Evolutionary conservation across 2,888 invertebrate genomes (phyloP).

Genomic region (Caenorhabditis drosophilae): DNA sequence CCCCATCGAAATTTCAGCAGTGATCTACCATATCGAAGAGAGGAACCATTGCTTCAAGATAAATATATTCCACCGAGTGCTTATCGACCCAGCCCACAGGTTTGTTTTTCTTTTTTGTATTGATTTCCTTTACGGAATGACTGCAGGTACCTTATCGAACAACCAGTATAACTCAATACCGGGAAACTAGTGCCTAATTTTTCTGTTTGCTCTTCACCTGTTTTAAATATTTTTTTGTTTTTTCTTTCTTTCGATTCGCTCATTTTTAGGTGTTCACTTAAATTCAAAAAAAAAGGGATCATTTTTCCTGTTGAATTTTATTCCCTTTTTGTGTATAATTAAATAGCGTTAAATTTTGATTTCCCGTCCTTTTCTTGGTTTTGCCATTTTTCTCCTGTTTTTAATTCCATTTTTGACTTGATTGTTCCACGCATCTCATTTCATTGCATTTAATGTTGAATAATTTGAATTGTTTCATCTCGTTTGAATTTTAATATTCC

Average conservation of each 20-base stretch:
- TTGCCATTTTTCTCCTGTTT: too few species aligned
- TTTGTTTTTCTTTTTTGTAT: not conserved
- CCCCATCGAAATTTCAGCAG: conserved; percentile 28
- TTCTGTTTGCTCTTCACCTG: conserved; percentile 3
- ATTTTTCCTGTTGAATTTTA: too few species aligned
- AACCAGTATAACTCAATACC: conserved; percentile 45
- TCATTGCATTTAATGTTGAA: too few species aligned
- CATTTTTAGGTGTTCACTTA: too few species aligned
- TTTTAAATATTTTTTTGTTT: conserved; percentile 9
- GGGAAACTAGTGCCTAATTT: conserved; percentile 54
- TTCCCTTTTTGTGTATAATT: too few species aligned
- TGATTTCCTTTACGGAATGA: not conserved
- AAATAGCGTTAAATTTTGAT: too few species aligned
- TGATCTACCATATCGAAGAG: conserved; percentile 45
- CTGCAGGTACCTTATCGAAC: conserved; percentile 35
- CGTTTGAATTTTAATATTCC: too few species aligned
- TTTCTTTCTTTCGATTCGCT: not conserved
- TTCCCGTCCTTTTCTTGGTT: too few species aligned
- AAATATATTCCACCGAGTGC: conserved; percentile 19
- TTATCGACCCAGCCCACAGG: conserved; percentile 45
- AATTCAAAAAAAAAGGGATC: too few species aligned
- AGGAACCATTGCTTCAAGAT: conserved; percentile 53
- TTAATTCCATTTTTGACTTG: too few species aligned
- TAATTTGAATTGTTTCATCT: too few species aligned
- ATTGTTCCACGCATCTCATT: too few species aligned